These are phyloP conservation scores for Trilocha varians DNA, from an alignment of 2,888 invertebrate species.

Conservation along the genomic window DNA sequence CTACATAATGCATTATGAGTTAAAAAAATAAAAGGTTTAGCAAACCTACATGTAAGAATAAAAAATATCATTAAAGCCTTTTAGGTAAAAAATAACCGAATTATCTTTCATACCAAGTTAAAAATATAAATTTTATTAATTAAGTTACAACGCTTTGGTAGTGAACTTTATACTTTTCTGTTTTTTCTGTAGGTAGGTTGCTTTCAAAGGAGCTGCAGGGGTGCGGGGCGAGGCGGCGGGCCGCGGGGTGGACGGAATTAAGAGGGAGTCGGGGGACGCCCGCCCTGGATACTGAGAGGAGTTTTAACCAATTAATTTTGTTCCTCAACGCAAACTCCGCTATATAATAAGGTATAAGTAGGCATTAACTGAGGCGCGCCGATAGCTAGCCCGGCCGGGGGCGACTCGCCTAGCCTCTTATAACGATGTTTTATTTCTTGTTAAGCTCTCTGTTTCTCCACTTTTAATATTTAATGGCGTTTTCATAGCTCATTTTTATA, in stretches of 20 bases:
- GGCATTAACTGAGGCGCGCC: conserved; percentile 71
- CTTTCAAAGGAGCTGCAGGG: conserved; percentile 71
- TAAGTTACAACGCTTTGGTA: conserved; percentile 58
- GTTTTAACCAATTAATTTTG: conserved; percentile 76
- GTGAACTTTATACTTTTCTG: conserved; percentile 70
- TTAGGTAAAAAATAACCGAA: too few species aligned
- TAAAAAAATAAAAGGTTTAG: too few species aligned
- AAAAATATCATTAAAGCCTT: too few species aligned
- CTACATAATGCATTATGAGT: too few species aligned
- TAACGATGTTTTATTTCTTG: conserved; percentile 73
- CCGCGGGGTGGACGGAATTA: conserved; percentile 51
- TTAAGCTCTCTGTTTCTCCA: conserved; percentile 73
- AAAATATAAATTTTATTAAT: conserved; percentile 38
- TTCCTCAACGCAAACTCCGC: conserved; percentile 75
- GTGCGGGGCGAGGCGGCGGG: conserved; percentile 35
- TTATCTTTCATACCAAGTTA: too few species aligned
- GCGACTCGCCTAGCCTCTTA: conserved; percentile 61
- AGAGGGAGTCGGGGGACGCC: conserved; percentile 59
- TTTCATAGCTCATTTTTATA: conserved; percentile 70
- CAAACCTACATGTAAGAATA: too few species aligned
- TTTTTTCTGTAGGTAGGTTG: conserved; percentile 74
- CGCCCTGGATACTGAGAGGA: conserved; percentile 74
- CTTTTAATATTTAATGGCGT: conserved; percentile 73
- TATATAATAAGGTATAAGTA: conserved; percentile 74
- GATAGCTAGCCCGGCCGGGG: conserved; percentile 66